Evolutionary conservation across 2,113 vertebrate species (phyloP), one percentile per base, ranked within the genome.

Genomic region (Buteo buteo): DNA sequence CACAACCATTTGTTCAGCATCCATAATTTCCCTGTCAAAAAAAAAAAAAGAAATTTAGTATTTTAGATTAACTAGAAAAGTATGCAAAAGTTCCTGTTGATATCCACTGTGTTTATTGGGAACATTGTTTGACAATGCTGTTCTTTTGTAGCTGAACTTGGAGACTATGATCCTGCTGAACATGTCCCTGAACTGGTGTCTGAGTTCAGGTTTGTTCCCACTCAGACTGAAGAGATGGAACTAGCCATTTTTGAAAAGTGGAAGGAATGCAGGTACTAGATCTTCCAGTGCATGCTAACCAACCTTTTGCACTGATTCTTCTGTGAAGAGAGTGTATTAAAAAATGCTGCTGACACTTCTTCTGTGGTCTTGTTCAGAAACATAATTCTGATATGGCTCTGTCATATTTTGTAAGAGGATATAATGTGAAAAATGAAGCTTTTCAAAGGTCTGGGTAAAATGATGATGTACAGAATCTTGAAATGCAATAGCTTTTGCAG

Each of bases 171-270:
- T 96, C 98, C 99, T 55, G 97, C 98, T 42, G 99, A 99, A 62
- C 99, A 99, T 4, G 97, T 97, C 59, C 98, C 98, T 90, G 99
- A 99, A 31, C 98, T 99, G 94, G 99, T 99, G 79, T 99, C 99
- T 29, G 99, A 99, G 97, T 99, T 99, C 97, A 99, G 99, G 61
- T 99, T 99, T 96, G 98, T 99, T 65, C 99, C 99, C 9, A 97
- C 98, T 55, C 99, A 99, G 98, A 99, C 99, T 3, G 99, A 99
- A 94, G 98, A 99, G 17, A 98, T 99, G 98, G 99, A 99, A 95
- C 92, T 99, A 12, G 98, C 99, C 17, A 98, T 99, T 93, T 99
- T 98, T 97, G 99, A 99, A 45, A 97, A 98, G 55, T 99, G 99
- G 99, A 99, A 99, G 83, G 99, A 99, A 87, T 99, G 98, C 99